Evolutionary conservation across 2,113 vertebrate species (phyloP).

Genomic region (Clarias macrocephalus): DNA sequence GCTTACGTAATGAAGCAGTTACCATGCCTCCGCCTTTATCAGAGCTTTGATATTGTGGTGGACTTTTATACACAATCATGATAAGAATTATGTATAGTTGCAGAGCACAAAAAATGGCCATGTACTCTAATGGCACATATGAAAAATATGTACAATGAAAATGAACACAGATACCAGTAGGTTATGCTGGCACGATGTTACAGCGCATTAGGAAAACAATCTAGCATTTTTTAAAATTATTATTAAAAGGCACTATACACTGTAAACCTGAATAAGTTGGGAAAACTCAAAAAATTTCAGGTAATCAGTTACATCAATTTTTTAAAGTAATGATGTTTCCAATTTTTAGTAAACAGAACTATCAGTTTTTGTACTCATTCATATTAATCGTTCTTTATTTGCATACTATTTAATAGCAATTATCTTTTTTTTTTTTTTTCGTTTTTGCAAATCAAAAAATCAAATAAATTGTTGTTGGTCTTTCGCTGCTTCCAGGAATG

Average conservation of each 20-base stretch:
- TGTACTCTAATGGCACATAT: neutral
- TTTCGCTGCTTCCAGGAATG: too few species aligned
- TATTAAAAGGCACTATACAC: neutral
- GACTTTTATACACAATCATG: constrained; percentile 36
- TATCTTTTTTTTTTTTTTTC: too few species aligned
- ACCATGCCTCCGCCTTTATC: constrained; percentile 28
- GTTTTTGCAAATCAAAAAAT: too few species aligned
- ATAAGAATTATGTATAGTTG: constrained; percentile 16
- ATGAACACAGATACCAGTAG: neutral
- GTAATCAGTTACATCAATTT: too few species aligned
- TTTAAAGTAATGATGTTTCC: too few species aligned
- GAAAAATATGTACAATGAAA: neutral
- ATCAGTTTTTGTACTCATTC: too few species aligned
- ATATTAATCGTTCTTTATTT: too few species aligned
- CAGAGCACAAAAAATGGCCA: neutral
- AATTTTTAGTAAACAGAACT: too few species aligned
- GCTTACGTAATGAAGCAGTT: constrained; percentile 15
- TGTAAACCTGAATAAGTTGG: too few species aligned
- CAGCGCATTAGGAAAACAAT: neutral
- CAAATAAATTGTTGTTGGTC: too few species aligned
- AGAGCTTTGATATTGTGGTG: constrained; percentile 29
- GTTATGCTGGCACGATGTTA: neutral
- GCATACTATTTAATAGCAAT: too few species aligned
- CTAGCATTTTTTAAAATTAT: neutral
- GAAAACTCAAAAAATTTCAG: too few species aligned